Base-by-base conservation (phyloP, 2,113 vertebrate genomes). In the Lathamus discolor region DNA sequence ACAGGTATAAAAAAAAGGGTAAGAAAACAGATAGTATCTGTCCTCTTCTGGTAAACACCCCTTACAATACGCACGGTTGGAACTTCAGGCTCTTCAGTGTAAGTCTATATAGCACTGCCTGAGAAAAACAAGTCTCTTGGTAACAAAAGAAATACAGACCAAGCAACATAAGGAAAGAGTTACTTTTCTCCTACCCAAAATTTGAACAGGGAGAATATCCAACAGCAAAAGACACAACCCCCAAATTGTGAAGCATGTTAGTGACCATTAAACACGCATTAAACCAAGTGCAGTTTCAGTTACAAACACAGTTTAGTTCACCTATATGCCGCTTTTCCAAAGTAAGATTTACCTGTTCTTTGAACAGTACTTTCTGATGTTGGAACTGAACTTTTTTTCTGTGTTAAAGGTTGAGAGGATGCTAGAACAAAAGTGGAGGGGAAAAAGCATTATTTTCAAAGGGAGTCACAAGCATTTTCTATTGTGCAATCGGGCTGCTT, bases 331-430 rank as follows among this genome's bases (percentile, higher is more conserved):
- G 75, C 81, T 78, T 96, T 90, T 77, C 86, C 84, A 24, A 92
- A 92, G 78, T 31, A 62, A 57, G 72, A 89, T 97, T 97, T 98
- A 98, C 98, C 98, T 98, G 98, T 91, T 97, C 98, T 98, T 96
- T 97, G 95, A 98, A 97, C 94, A 97, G 97, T 95, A 78, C 96
- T 97, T 95, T 98, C 98, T 96, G 97, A 87, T 94, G 96, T 76
- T 95, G 97, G 94, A 91, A 95, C 72, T 97, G 97, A 92, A 92
- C 94, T 90, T 96, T 98, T 98, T 97, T 98, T 98, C 97, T 98
- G 97, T 81, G 95, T 88, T 97, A 98, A 96, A 85, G 88, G 97
- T 90, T 97, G 97, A 96, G 98, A 98, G 81, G 98, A 94, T 37
- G 95, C 98, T 98, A 95, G 97, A 93, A 96, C 29, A 97, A 93